phyloP scores from a whole-genome alignment of 2,113 vertebrate species.

The Xiphorhynchus elegans region DNA sequence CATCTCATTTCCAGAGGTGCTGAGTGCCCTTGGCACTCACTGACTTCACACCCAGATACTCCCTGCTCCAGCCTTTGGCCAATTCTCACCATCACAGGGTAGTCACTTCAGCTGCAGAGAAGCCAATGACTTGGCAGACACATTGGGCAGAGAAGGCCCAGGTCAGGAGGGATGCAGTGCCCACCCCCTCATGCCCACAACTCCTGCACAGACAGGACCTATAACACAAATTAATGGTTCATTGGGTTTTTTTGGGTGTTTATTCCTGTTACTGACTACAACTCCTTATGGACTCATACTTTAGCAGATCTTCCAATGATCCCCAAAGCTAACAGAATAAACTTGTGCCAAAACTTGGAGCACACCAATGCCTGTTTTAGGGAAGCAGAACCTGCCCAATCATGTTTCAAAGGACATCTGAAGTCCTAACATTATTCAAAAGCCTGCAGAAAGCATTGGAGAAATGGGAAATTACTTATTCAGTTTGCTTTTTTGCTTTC shows the following conservation, averaged over 20 bases:
- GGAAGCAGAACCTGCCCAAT: not conserved
- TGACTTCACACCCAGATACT: not conserved
- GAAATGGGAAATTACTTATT: not conserved
- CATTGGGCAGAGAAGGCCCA: not conserved
- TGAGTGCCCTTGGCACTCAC: not conserved
- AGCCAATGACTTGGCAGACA: not conserved
- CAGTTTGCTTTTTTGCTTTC: conserved; percentile 11
- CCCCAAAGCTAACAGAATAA: not conserved
- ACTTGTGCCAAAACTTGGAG: not conserved
- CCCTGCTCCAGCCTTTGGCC: not conserved
- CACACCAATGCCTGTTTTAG: not conserved
- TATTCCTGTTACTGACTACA: not conserved
- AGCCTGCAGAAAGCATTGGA: not conserved
- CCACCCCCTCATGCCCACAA: not conserved
- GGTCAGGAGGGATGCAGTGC: not conserved
- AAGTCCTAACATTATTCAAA: not conserved
- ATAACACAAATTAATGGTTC: not conserved
- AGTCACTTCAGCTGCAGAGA: not conserved
- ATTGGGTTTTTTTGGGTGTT: not conserved
- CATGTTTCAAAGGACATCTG: not conserved
- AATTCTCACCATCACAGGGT: not conserved
- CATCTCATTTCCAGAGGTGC: not conserved
- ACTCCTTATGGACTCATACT: not conserved
- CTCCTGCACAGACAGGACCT: not conserved
- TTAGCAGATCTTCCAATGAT: not conserved